Conservation (phyloP, 1,140 invertebrate species). For the Nebria ingens region DNA sequence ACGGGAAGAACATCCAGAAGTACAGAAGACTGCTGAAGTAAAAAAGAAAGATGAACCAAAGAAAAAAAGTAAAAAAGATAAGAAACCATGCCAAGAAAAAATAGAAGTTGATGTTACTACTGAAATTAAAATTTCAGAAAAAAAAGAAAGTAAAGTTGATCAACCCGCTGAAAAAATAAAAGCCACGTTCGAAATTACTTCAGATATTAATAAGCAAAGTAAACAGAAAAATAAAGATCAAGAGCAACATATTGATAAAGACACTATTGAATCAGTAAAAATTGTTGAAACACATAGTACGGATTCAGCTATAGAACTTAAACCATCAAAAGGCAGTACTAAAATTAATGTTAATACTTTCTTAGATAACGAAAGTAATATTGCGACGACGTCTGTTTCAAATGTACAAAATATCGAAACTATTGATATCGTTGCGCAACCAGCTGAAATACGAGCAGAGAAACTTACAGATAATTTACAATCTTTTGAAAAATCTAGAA, state of each 20-base stretch:
- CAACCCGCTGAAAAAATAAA: background rate
- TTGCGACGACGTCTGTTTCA: too few species aligned
- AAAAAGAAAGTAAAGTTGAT: background rate
- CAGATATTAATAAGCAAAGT: background rate
- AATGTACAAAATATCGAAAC: too few species aligned
- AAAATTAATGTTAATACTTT: too few species aligned
- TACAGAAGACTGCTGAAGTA: slow-evolving; percentile 11
- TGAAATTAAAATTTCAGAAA: background rate
- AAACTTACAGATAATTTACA: too few species aligned
- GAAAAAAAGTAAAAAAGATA: slow-evolving; percentile 13
- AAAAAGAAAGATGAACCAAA: slow-evolving; percentile 12
- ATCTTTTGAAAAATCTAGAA: too few species aligned
- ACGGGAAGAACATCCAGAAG: slow-evolving; percentile 10
- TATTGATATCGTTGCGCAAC: too few species aligned
- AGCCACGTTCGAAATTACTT: background rate
- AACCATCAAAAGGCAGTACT: too few species aligned
- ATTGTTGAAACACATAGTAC: background rate
- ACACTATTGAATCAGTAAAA: too few species aligned
- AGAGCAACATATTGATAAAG: slow-evolving; percentile 11
- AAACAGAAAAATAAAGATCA: slow-evolving; percentile 7
- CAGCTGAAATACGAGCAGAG: too few species aligned
- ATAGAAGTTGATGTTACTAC: too few species aligned
- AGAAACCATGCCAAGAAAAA: too few species aligned
- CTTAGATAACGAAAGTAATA: too few species aligned
- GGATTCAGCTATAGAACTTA: background rate